Evolutionary conservation across 2,797 vertebrate genomes (phyloP).

Genomic region (Botia almorhae): DNA sequence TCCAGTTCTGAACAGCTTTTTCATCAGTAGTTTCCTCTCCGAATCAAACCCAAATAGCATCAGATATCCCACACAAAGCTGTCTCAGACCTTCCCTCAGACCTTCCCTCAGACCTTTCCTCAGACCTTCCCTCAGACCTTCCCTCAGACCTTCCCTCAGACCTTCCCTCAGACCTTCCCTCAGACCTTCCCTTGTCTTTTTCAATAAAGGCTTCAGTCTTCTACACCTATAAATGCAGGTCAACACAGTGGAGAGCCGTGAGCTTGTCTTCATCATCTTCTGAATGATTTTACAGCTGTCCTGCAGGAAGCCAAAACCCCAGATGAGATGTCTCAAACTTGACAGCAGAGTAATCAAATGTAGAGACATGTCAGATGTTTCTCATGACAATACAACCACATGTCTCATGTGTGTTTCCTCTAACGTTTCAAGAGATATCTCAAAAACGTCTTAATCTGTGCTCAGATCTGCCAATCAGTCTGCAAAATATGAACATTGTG

Average conservation of each 20-base stretch:
- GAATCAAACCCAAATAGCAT: slow-evolving; percentile 17
- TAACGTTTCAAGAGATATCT: too few species aligned
- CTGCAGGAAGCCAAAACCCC: neutral
- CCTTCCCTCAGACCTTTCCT: too few species aligned
- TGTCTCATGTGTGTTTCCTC: neutral
- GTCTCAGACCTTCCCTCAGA: neutral
- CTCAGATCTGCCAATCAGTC: too few species aligned
- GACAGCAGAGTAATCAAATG: slow-evolving; percentile 1
- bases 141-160: too few species aligned
- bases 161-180: neutral
- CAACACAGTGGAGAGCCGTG: neutral
- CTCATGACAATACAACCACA: too few species aligned
- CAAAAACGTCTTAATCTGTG: too few species aligned
- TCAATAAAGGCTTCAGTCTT: slow-evolving; percentile 23
- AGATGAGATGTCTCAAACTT: neutral
- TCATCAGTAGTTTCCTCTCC: slow-evolving; percentile 21
- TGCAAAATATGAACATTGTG: too few species aligned
- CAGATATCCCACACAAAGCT: slow-evolving; percentile 4
- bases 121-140: too few species aligned
- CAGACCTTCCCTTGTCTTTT: slow-evolving; percentile 25
- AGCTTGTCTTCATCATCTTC: slow-evolving; percentile 21
- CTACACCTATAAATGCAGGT: slow-evolving; percentile 1
- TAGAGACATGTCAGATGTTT: neutral
- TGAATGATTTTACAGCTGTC: neutral
- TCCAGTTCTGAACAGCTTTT: slow-evolving; percentile 6